Percentiles rank a stretch among this genome's conserved stretches.
phyloP scores from a whole-genome alignment of 2,888 invertebrate genomes.

The Pyralis farinalis region DNA sequence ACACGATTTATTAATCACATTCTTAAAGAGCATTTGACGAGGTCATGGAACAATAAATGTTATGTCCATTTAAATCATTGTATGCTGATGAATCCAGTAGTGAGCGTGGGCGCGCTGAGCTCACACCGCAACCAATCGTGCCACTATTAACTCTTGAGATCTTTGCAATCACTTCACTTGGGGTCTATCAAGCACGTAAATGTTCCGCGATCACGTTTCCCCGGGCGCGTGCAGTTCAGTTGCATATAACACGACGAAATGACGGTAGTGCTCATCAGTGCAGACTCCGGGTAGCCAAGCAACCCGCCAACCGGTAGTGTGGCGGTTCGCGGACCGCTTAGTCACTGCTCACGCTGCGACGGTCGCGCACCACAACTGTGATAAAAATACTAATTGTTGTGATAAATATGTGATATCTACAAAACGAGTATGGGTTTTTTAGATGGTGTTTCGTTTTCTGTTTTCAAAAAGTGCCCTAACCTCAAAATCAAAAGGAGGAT shows the following conservation, averaged over 20 bases:
- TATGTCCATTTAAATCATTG: slow-evolving; percentile 22
- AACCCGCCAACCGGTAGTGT: slow-evolving; percentile 26
- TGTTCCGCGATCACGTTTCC: slow-evolving; percentile 28
- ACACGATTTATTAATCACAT: neutral
- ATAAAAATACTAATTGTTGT: slow-evolving; percentile 35
- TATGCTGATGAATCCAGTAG: slow-evolving; percentile 21
- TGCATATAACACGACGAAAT: slow-evolving; percentile 8
- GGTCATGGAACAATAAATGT: slow-evolving; percentile 20
- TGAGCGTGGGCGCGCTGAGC: slow-evolving; percentile 24
- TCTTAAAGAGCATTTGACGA: slow-evolving; percentile 5
- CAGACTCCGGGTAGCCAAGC: slow-evolving; percentile 24
- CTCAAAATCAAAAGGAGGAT: slow-evolving; percentile 49
- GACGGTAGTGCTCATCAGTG: slow-evolving; percentile 15
- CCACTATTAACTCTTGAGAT: neutral
- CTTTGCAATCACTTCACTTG: neutral
- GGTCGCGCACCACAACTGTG: slow-evolving; percentile 45
- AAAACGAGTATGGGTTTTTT: slow-evolving; percentile 55
- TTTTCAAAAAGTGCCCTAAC: slow-evolving; percentile 69
- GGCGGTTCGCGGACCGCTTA: slow-evolving; percentile 48
- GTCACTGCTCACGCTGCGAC: slow-evolving; percentile 51
- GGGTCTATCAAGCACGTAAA: slow-evolving; percentile 13
- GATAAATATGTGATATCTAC: slow-evolving; percentile 48
- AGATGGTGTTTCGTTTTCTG: slow-evolving; percentile 54
- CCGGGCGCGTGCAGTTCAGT: slow-evolving; percentile 39
- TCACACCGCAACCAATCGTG: slow-evolving; percentile 10